phyloP scores from a whole-genome alignment of 1,140 invertebrate species.

The Muscidifurax raptorellus region DNA sequence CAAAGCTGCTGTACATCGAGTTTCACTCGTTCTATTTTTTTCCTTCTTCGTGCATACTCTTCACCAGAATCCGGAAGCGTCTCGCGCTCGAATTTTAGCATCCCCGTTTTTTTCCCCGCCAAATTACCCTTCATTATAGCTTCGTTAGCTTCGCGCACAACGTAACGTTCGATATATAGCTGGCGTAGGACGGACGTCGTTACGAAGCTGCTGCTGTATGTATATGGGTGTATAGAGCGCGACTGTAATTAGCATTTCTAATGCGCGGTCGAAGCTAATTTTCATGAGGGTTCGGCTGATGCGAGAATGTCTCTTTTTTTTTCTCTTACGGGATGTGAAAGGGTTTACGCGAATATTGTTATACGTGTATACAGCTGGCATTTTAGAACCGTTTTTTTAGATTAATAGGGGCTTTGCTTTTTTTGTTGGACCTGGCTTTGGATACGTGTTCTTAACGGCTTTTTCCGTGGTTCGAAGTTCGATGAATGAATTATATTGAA shows the following conservation, averaged over 20 bases:
- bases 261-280: background rate
- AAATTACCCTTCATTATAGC: constrained; percentile 21
- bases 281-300: background rate
- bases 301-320: too few relatives aligned
- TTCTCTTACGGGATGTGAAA: too few relatives aligned
- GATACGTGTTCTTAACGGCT: too few relatives aligned
- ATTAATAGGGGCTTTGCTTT: too few relatives aligned
- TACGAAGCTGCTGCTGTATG: background rate
- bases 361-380: too few relatives aligned
- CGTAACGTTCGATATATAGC: background rate
- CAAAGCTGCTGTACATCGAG: constrained; percentile 48
- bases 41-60: constrained; percentile 57
- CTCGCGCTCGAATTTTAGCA: constrained; percentile 34
- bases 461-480: too few relatives aligned
- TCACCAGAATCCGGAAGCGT: background rate
- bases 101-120: background rate
- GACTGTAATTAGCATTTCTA: constrained; percentile 2
- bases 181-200: background rate
- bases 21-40: constrained; percentile 58
- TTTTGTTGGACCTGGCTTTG: too few relatives aligned
- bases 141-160: background rate
- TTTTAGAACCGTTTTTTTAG: too few relatives aligned
- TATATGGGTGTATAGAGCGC: too few relatives aligned
- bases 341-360: too few relatives aligned
- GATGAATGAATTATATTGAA: too few relatives aligned